Evolutionary conservation across 2,888 invertebrate species (phyloP).

Genomic region (Mesoligia furuncula): DNA sequence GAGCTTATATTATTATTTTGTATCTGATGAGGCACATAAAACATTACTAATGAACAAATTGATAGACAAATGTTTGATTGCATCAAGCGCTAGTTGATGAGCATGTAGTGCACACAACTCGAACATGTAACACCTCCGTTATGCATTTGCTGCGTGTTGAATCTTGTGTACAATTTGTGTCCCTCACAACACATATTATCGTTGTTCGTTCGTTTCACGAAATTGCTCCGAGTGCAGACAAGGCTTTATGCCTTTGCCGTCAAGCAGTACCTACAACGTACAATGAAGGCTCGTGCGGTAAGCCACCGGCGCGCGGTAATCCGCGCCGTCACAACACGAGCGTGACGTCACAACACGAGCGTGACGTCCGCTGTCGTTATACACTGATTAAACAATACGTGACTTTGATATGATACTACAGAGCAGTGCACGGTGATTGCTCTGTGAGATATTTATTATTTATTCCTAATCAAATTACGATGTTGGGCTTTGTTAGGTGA

Average conservation of each 20-base stretch:
- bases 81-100: neutral
- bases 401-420: neutral
- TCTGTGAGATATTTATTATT: neutral
- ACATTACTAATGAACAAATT: neutral
- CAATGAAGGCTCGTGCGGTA: conserved; percentile 8
- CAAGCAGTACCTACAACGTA: conserved; percentile 14
- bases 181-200: neutral
- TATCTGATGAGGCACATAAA: neutral
- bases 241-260: conserved; percentile 10
- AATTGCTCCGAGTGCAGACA: neutral
- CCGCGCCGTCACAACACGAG: conserved; percentile 34
- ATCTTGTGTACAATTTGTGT: neutral
- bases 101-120: neutral
- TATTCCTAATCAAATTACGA: conserved; percentile 5
- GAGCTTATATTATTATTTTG: neutral
- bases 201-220: conserved; percentile 2
- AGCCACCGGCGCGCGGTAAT: conserved; percentile 29
- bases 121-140: neutral
- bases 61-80: too few species aligned
- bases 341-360: conserved; percentile 38
- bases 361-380: conserved; percentile 17
- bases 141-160: neutral
- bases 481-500: neutral
- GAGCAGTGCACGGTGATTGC: neutral
- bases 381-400: conserved; percentile 44